Evolutionary conservation across 2,113 vertebrate genomes (phyloP), one percentile per base, ranked within the genome.

Genomic region (Oostethus manadensis): DNA sequence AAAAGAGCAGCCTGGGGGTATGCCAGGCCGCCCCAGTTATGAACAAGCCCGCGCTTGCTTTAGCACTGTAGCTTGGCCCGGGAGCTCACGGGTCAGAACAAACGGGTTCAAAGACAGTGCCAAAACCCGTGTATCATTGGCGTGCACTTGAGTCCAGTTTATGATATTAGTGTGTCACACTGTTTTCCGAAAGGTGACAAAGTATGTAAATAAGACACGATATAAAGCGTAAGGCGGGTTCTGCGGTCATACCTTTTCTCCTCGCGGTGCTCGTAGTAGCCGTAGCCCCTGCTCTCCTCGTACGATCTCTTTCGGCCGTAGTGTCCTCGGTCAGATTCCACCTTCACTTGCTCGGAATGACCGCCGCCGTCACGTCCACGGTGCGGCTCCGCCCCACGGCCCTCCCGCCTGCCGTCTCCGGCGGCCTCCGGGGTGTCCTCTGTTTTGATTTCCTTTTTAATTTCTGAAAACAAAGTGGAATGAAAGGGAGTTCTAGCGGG

Each of bases 241-340:
- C 38, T 42, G 3, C 38, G 3, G 38, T 42, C 22, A 9, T 62
- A 94, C 93, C 93, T 92, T 56, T 91, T 92, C 10, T 94, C 93
- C 49, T 94, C 93, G 0, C 92, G 88, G 56, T 94, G 91, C 48
- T 94, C 93, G 0, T 93, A 93, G 75, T 92, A 93, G 10, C 89
- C 80, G 13, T 91, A 88, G 6, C 91, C 78, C n/a, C 90, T 80
- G 70, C 8, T 75, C 23, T 95, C 93, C 21, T 94, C 91, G 6
- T 88, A 86, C 0, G 92, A 83, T 48, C 93, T 91, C 81, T 94
- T 94, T 16, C 92, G 92, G 68, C 88, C 78, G 22, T 86, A 77
- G 10, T 84, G 8, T 69, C 83, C 58, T 35, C 62, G 70, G 7
- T 86, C 85, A 8, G 21, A 23, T 44, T 88, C 80, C 70, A 50